A percentile compares a stretch with the other conserved stretches of the same genome.
These are phyloP conservation scores for Bubo scandiacus DNA, from an alignment of 2,113 vertebrate species.

Conservation along the genomic window DNA sequence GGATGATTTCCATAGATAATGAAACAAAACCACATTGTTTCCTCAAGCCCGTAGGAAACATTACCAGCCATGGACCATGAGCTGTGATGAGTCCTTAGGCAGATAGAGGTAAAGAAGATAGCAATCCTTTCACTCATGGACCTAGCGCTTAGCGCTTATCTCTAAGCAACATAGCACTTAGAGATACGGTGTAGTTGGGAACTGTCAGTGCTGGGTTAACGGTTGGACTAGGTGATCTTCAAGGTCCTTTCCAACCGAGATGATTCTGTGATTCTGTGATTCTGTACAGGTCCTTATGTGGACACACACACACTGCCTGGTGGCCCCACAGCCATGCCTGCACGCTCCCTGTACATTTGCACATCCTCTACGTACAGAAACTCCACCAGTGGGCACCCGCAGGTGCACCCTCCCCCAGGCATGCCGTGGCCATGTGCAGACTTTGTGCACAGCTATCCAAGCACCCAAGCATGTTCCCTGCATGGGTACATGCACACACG, in stretches of 20 bases:
- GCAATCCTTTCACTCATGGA: not conserved
- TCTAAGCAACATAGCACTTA: too few species aligned
- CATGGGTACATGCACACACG: accelerated
- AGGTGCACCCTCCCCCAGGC: not conserved
- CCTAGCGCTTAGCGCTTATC: too few species aligned
- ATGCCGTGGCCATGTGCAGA: not conserved
- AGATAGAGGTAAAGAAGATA: not conserved
- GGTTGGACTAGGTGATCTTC: too few species aligned
- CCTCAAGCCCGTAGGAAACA: not conserved
- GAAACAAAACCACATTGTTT: not conserved
- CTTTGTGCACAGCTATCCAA: not conserved
- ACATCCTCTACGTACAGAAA: accelerated
- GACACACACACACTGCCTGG: not conserved
- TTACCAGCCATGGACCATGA: not conserved
- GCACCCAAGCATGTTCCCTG: not conserved
- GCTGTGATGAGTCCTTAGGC: not conserved
- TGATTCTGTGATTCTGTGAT: not conserved
- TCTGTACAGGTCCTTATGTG: not conserved
- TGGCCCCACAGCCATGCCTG: not conserved
- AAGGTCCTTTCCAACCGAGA: too few species aligned
- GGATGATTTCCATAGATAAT: not conserved
- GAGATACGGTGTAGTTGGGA: too few species aligned
- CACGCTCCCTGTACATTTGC: too few species aligned
- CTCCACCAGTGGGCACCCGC: not conserved
- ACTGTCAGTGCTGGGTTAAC: too few species aligned